Evolutionary conservation across 2,797 vertebrate genomes (phyloP).

Genomic region (Catamblyrhynchus diadema): DNA sequence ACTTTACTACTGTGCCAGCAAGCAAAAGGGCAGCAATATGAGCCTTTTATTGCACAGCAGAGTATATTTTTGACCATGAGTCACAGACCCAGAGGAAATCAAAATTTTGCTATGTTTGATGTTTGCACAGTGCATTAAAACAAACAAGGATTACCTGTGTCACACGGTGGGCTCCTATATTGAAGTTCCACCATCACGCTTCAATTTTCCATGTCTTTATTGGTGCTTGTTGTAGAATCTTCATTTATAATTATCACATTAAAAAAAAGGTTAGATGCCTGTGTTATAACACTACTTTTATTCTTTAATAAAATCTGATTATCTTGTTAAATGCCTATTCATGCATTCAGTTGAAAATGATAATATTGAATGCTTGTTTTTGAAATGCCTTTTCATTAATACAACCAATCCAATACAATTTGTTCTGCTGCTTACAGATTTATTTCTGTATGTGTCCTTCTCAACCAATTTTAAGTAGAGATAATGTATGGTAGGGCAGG

Average conservation of each 20-base stretch:
- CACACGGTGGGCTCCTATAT: accelerated
- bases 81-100: background rate
- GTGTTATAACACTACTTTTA: background rate
- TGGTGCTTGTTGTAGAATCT: background rate
- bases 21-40: background rate
- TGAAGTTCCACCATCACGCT: background rate
- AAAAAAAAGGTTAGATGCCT: background rate
- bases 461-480: background rate
- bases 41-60: background rate
- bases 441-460: background rate
- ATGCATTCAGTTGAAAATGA: background rate
- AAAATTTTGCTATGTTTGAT: background rate
- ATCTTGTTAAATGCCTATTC: background rate
- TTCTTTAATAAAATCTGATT: background rate
- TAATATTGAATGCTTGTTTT: background rate
- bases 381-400: background rate
- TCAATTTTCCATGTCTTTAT: background rate
- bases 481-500: background rate
- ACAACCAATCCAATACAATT: background rate
- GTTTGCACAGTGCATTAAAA: background rate
- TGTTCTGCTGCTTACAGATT: background rate
- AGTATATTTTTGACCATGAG: background rate
- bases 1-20: background rate
- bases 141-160: background rate
- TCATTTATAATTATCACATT: background rate